Evolutionary conservation across 1,140 invertebrate genomes (phyloP).

Genomic region (Drosophila aff.): DNA sequence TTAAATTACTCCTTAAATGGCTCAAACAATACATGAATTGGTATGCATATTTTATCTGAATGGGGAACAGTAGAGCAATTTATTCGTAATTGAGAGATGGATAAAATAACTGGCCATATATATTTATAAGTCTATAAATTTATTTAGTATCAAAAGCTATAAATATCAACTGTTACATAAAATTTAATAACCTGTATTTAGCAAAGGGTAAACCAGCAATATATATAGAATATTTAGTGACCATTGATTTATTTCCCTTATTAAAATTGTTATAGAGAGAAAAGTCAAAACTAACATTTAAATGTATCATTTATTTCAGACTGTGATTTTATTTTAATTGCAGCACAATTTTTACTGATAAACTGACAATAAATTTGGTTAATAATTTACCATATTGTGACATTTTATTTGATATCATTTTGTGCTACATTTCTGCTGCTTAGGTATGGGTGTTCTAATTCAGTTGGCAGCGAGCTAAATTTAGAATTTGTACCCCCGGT

Average conservation of each 20-base stretch:
- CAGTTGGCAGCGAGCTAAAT: constrained; percentile 24
- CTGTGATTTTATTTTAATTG: neutral
- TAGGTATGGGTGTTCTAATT: constrained; percentile 9
- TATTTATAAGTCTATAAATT: neutral
- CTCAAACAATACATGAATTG: too few species aligned
- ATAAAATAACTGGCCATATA: neutral
- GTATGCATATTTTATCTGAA: neutral
- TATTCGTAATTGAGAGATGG: too few species aligned
- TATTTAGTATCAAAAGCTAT: neutral
- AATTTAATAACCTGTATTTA: too few species aligned
- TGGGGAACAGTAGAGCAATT: neutral
- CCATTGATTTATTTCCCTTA: neutral
- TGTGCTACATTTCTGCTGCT: neutral
- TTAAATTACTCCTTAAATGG: too few species aligned
- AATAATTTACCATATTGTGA: neutral
- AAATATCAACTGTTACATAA: neutral
- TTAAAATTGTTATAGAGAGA: neutral
- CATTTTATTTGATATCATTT: neutral
- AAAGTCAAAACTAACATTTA: neutral
- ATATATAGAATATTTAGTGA: neutral
- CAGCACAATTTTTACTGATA: too few species aligned
- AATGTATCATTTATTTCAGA: too few species aligned
- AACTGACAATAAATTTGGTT: neutral
- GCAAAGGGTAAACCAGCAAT: neutral
- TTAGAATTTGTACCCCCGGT: constrained; percentile 4